Base-by-base conservation (phyloP, 2,113 vertebrate genomes). In the Chionomys nivalis region DNA sequence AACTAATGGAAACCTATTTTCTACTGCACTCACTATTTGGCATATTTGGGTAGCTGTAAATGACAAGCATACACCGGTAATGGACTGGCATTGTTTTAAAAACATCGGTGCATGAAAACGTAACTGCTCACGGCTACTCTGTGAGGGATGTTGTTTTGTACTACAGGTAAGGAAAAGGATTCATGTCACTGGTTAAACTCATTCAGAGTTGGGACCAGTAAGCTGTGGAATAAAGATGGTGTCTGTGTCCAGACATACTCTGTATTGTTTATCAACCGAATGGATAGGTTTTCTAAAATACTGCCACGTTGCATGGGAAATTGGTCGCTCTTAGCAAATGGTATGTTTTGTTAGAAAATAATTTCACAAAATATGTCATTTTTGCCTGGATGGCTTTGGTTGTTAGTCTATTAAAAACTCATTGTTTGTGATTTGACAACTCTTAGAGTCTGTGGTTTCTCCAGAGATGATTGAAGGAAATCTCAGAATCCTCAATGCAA, bases 331-430 rank as follows among this genome's bases (percentile, higher is more conserved):
- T 52, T 52, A 91, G 63, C 24, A 78, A 63, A 77, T 58, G 42
- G 44, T 93, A 77, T 77, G 4, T 82, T 92, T 70, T 73, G 39
- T 90, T 86, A 94, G 79, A 87, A 87, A 86, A 75, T 94, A 91
- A 91, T 87, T 91, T 76, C 55, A 55, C 86, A 72, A 95, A 88
- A 65, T 86, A 55, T 39, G 70, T 52, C 68, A 9, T 65, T 87
- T 90, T 61, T 87, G 26, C 21, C 21, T 94, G n/a, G 17, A 26
- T 76, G 26, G 19, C 96, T 93, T 93, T 95, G 36, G 19, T 86
- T 94, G 87, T 77, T 87, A 93, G 49, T 11, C 76, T 19, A 58
- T 95, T 88, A 70, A 87, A 87, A 94, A 87, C 42, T 49, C 3
- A 23, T 0, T 14, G 23, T 39, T 87, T 93, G 17, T 88, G 28